Evolutionary conservation across 1,140 invertebrate species (phyloP).

Genomic region (Tetramorium alpestre): DNA sequence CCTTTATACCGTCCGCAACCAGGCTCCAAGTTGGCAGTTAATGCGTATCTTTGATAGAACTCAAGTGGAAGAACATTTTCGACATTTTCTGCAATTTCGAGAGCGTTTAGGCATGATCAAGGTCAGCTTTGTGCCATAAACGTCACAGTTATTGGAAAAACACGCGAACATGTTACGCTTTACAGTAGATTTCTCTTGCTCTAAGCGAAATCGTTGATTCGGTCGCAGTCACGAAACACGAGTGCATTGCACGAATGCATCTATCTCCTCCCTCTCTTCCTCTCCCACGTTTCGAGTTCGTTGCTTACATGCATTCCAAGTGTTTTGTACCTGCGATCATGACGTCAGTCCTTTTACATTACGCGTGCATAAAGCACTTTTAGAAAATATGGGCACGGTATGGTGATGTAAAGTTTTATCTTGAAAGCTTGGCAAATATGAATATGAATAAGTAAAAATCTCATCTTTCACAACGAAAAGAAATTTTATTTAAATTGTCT

Average conservation of each 20-base stretch:
- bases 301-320: neutral
- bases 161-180: constrained; percentile 55
- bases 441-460: neutral
- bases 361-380: neutral
- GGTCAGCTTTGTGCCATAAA: constrained; percentile 62
- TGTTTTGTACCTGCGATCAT: constrained; percentile 1
- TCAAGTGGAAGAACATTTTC: constrained; percentile 24
- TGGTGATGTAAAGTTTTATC: neutral
- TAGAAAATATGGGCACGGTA: neutral
- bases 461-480: neutral
- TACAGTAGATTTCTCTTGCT: constrained; percentile 48
- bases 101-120: constrained; percentile 47
- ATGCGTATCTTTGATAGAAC: constrained; percentile 13
- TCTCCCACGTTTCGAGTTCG: neutral
- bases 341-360: neutral
- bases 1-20: neutral
- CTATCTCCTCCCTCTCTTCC: too few relatives aligned
- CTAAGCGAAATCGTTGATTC: constrained; percentile 53
- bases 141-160: constrained; percentile 67
- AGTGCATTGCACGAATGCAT: constrained; percentile 26
- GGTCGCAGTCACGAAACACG: constrained; percentile 41
- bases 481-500: neutral
- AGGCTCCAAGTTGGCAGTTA: neutral
- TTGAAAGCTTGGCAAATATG: neutral
- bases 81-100: constrained; percentile 41